Percentiles rank a stretch among this genome's conserved stretches.
These are phyloP conservation scores for Hymenochirus boettgeri DNA, from an alignment of 2,113 vertebrate genomes.

Conservation along the genomic window DNA sequence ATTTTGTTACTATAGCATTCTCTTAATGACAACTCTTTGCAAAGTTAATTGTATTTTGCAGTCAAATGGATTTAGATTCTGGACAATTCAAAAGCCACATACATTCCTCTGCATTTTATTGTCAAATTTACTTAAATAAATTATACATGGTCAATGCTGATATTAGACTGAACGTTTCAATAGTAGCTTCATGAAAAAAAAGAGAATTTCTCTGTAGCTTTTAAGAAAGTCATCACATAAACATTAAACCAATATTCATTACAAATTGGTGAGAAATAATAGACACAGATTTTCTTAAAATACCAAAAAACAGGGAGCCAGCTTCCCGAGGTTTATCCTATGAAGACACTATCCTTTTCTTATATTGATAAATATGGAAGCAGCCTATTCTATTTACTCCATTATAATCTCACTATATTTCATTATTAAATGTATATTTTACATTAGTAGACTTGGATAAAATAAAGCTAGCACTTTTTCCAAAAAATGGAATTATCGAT, in stretches of 20 bases:
- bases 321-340: constrained; percentile 83
- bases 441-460: constrained; percentile 46
- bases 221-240: background rate
- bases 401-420: constrained; percentile 58
- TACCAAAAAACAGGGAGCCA: constrained; percentile 89
- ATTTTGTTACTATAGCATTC: background rate
- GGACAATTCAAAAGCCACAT: background rate
- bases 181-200: background rate
- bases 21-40: background rate
- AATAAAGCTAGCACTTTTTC: constrained; percentile 37
- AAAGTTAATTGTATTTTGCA: background rate
- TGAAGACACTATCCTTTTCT: constrained; percentile 49
- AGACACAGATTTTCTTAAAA: constrained; percentile 78
- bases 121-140: constrained; percentile 14
- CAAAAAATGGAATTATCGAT: background rate
- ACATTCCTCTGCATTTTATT: background rate
- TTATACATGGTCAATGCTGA: constrained; percentile 6
- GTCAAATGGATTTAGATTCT: background rate
- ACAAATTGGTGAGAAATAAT: constrained; percentile 88
- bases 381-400: constrained; percentile 63
- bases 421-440: constrained; percentile 55
- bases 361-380: constrained; percentile 68
- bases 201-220: background rate
- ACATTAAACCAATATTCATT: constrained; percentile 64
- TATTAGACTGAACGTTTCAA: constrained; percentile 10